Evolutionary conservation across 2,888 invertebrate species (phyloP).

Genomic region (Odontothrips loti): DNA sequence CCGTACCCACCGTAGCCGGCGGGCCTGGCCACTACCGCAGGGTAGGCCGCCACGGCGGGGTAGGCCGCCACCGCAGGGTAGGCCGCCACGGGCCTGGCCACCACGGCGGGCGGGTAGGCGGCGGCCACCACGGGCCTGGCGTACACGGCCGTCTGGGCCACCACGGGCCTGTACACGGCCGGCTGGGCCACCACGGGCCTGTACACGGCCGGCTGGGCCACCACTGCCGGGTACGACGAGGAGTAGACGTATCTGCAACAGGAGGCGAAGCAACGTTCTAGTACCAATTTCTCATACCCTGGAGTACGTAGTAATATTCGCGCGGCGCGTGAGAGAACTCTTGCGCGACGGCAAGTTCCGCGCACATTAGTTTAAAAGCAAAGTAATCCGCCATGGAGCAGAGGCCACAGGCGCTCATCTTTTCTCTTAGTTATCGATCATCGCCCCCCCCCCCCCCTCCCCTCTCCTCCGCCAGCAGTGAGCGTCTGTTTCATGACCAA

Average conservation of each 20-base stretch:
- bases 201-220: too few species aligned
- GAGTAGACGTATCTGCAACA: constrained; percentile 13
- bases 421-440: background rate
- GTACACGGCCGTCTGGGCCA: background rate
- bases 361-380: background rate
- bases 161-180: too few species aligned
- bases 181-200: too few species aligned
- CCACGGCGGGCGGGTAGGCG: background rate
- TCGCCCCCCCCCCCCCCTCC: background rate
- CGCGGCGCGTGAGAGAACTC: background rate
- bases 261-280: background rate
- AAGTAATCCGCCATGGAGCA: background rate
- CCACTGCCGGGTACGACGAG: background rate
- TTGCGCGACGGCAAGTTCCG: background rate
- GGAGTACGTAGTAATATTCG: background rate
- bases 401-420: background rate
- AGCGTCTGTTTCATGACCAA: background rate
- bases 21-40: background rate
- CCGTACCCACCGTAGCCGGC: background rate
- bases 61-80: background rate
- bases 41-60: constrained; percentile 12
- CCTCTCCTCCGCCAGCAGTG: too few species aligned
- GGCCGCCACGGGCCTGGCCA: background rate
- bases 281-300: background rate
- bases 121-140: background rate